These are phyloP conservation scores for Muricea muricata DNA, from an alignment of 92 coral and sea anemone species.

Conservation along the genomic window DNA sequence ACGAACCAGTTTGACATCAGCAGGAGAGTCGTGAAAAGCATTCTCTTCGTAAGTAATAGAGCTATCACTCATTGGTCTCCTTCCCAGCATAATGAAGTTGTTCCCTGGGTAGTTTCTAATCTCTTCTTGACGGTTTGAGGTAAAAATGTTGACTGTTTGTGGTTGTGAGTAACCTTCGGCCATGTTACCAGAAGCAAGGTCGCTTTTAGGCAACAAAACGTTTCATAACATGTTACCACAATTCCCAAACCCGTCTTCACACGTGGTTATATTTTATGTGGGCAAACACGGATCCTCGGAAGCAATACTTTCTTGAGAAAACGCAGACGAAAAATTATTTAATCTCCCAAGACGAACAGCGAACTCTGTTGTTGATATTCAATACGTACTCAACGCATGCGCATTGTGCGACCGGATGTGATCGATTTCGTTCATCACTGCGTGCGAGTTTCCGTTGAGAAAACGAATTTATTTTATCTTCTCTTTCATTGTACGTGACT, in stretches of 20 bases:
- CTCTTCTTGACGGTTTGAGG: not conserved
- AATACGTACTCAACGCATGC: slow-evolving; percentile 3
- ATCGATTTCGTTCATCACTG: not conserved
- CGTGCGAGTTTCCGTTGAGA: not conserved
- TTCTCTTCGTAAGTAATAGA: slow-evolving; percentile 41
- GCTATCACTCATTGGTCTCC: slow-evolving; percentile 42
- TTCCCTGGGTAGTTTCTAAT: not conserved
- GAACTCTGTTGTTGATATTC: slow-evolving; percentile 3
- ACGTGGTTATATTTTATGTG: not conserved
- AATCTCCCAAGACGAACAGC: not conserved
- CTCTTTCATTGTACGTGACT: too few relatives aligned
- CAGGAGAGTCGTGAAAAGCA: slow-evolving; percentile 44
- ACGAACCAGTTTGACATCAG: slow-evolving; percentile 34
- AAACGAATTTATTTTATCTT: not conserved
- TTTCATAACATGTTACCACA: not conserved
- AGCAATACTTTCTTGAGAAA: not conserved
- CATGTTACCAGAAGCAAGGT: slow-evolving; percentile 1
- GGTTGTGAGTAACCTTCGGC: slow-evolving; percentile 18
- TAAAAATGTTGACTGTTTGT: not conserved
- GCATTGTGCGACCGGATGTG: not conserved
- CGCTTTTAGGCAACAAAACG: not conserved
- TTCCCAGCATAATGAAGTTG: not conserved
- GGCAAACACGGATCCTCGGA: not conserved
- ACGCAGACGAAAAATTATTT: slow-evolving; percentile 1
- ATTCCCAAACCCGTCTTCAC: not conserved